Evolutionary conservation across 2,113 vertebrate genomes (phyloP).

Genomic region (Neoarius graeffei): DNA sequence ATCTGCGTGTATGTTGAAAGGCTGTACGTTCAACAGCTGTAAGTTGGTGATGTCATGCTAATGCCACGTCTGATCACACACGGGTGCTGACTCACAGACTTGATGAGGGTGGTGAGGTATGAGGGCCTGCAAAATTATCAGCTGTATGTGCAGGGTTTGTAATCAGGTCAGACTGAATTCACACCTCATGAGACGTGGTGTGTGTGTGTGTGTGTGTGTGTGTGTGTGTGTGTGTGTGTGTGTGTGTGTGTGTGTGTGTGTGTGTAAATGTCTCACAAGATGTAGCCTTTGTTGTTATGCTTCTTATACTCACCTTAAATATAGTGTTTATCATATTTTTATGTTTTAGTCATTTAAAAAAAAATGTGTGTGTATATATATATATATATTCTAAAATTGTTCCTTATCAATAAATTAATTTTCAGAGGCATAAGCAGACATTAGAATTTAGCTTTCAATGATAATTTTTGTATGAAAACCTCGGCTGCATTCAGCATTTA

Average conservation of each 20-base stretch:
- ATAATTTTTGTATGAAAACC: too few relatives aligned
- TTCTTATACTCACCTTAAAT: neutral
- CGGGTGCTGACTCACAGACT: slow-evolving; percentile 65
- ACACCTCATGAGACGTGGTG: neutral
- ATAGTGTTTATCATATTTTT: neutral
- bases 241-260: too few relatives aligned
- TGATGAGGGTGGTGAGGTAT: slow-evolving; percentile 47
- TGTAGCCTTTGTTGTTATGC: neutral
- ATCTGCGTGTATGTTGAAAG: neutral
- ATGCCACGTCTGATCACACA: slow-evolving; percentile 30
- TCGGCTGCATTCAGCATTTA: too few relatives aligned
- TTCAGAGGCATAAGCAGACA: too few relatives aligned
- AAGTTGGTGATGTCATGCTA: neutral
- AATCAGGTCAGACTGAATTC: neutral
- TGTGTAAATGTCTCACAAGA: neutral
- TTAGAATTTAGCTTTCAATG: too few relatives aligned
- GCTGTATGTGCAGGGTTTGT: too few relatives aligned
- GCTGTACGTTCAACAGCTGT: neutral
- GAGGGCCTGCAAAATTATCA: neutral
- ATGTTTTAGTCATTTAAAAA: neutral
- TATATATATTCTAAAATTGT: too few relatives aligned
- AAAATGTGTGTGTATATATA: too few relatives aligned
- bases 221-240: too few relatives aligned
- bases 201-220: too few relatives aligned
- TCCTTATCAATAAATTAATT: too few relatives aligned